Evolutionary conservation across 2,888 invertebrate genomes (phyloP).

Genomic region (Chalcis sispes): DNA sequence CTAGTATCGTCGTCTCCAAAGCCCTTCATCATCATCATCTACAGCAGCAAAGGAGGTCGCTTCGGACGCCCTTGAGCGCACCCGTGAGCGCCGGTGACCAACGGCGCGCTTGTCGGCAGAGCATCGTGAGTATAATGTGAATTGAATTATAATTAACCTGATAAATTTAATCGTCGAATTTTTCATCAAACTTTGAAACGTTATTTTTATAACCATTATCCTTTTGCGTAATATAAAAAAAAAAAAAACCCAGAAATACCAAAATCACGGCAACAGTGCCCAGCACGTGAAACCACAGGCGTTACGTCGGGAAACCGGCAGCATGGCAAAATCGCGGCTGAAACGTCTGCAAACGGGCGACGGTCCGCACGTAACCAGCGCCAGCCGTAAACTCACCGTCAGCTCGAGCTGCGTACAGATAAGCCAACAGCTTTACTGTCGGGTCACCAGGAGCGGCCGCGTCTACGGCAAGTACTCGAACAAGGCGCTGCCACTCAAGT

Average conservation of each 20-base stretch:
- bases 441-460: constrained; percentile 72
- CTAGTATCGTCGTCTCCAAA: constrained; percentile 7
- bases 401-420: constrained; percentile 59
- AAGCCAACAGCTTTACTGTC: constrained; percentile 67
- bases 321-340: constrained; percentile 52
- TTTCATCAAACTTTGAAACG: too few species aligned
- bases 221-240: not conserved
- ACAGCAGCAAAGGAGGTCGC: not conserved
- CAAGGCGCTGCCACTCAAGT: constrained; percentile 57
- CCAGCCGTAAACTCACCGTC: constrained; percentile 53
- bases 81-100: constrained; percentile 1
- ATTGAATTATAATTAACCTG: too few species aligned
- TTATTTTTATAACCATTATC: not conserved
- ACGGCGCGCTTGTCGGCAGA: not conserved
- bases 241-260: constrained; percentile 7
- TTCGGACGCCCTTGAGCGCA: not conserved
- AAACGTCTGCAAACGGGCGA: constrained; percentile 69
- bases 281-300: constrained; percentile 46
- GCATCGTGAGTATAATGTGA: constrained; percentile 4
- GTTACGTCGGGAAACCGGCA: constrained; percentile 21
- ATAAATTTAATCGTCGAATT: too few species aligned
- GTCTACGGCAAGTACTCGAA: constrained; percentile 71
- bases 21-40: constrained; percentile 1
- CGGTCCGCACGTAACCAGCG: constrained; percentile 64
- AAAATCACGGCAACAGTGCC: not conserved